phyloP scores from a whole-genome alignment of 1,140 invertebrate species.

The Schlechtendalia chinensis region DNA sequence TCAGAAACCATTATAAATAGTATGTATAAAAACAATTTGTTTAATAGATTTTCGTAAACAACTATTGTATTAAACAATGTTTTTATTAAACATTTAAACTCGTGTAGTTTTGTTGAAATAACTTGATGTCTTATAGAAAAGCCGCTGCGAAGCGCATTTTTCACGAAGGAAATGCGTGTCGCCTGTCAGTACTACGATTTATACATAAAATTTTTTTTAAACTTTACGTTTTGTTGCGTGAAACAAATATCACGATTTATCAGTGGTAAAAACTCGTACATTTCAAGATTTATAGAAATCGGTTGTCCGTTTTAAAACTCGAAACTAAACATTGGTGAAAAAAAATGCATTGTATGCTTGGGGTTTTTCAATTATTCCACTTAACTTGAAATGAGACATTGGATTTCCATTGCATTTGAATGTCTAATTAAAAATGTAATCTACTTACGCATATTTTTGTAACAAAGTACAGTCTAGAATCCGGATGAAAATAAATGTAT shows the following conservation, averaged over 20 bases:
- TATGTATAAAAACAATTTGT: too few species aligned
- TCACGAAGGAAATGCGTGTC: too few species aligned
- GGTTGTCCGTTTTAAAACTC: not conserved
- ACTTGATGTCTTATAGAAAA: too few species aligned
- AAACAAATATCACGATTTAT: constrained; percentile 5
- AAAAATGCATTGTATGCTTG: not conserved
- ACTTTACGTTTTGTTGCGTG: not conserved
- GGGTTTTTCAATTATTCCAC: not conserved
- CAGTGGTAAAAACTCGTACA: not conserved
- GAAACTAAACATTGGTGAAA: not conserved
- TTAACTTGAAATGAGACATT: not conserved
- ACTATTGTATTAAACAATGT: too few species aligned
- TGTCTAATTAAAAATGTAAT: too few species aligned
- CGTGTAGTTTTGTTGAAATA: too few species aligned
- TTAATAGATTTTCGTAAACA: too few species aligned
- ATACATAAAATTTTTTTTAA: not conserved
- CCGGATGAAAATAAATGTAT: too few species aligned
- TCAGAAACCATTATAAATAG: too few species aligned
- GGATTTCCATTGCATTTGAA: not conserved
- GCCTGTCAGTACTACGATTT: not conserved
- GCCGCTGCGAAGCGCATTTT: not conserved
- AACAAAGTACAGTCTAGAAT: too few species aligned
- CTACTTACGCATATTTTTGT: too few species aligned
- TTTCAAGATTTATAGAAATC: constrained; percentile 2
- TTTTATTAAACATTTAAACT: too few species aligned